phyloP scores from a whole-genome alignment of 2,113 vertebrate genomes.

The Pao palembangensis region DNA sequence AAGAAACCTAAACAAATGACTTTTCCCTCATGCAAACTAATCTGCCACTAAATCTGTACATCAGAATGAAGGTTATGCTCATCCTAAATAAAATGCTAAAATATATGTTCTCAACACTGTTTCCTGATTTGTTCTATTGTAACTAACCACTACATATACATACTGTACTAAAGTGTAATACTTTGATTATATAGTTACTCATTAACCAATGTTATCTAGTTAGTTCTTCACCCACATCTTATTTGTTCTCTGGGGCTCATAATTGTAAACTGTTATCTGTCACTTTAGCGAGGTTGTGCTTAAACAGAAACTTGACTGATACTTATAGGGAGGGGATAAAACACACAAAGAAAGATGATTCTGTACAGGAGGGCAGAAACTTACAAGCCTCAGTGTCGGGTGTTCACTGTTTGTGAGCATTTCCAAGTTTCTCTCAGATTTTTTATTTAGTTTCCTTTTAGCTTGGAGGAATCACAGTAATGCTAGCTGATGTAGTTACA shows the following conservation, averaged over 20 bases:
- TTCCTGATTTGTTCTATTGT: not conserved
- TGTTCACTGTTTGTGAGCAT: conserved; percentile 17
- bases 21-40: too few species aligned
- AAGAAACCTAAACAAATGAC: too few species aligned
- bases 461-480: not conserved
- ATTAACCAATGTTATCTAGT: not conserved
- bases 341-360: conserved; percentile 18
- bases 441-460: not conserved
- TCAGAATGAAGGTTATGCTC: too few species aligned
- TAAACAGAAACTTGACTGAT: conserved; percentile 38
- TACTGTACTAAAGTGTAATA: not conserved
- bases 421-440: too few species aligned
- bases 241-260: not conserved
- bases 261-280: not conserved
- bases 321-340: conserved; percentile 21
- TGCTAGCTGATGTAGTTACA: not conserved
- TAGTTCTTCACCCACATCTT: not conserved
- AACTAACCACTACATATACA: not conserved
- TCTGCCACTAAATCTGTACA: too few species aligned
- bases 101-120: too few species aligned
- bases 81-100: too few species aligned
- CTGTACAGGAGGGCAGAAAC: conserved; percentile 35
- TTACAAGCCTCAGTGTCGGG: conserved; percentile 25
- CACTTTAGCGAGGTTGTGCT: conserved; percentile 4
- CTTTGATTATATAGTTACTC: not conserved